Base-by-base conservation (phyloP, 2,113 vertebrate genomes). In the Lagenorhynchus albirostris region DNA sequence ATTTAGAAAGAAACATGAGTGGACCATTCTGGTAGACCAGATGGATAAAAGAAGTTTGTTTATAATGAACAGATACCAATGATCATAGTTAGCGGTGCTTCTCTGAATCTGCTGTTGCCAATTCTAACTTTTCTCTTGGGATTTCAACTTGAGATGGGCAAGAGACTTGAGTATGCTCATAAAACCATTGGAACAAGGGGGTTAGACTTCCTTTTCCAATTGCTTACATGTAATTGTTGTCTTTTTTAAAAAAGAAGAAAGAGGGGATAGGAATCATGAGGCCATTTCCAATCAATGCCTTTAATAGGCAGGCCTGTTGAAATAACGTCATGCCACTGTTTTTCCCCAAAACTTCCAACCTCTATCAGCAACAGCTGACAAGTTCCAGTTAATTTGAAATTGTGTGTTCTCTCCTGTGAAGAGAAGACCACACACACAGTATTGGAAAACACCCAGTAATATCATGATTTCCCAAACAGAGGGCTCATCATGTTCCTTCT, bases 1-100 rank as follows among this genome's bases (percentile, higher is more conserved):
- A 87, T 76, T 65, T 73, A 96, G 83, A 31, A 96, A 89, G 63
- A 96, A 97, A 94, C 73, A 76, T 10, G 67, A 89, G 84, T 47
- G 50, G 33, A 5, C 86, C 65, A 68, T 84, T 87, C 84, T 95
- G 25, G 18, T 17, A 33, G 31, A 11, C 10, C 44, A 65, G 41
- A 81, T 20, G 6, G 31, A 71, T 13, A 20, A 60, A 77, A 71
- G 21, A 63, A 65, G 11, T 9, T 38, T 80, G 6, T 73, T 76
- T 53, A 6, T 44, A 23, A 83, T 74, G 63, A 95, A 38, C 2
- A 31, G 11, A 33, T 53, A 71, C 6, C 53, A 41, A 29, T 65
- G 33, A 80, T 89, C 82, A 89, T 65, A 79, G 33, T 15, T 8
- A 41, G 3, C 25, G 29, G 44, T 41, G 10, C 36, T 60, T 31